Evolutionary conservation across 1,140 invertebrate species (phyloP), one percentile per base, ranked within the genome.

Genomic region (Diachasma alloeum): DNA sequence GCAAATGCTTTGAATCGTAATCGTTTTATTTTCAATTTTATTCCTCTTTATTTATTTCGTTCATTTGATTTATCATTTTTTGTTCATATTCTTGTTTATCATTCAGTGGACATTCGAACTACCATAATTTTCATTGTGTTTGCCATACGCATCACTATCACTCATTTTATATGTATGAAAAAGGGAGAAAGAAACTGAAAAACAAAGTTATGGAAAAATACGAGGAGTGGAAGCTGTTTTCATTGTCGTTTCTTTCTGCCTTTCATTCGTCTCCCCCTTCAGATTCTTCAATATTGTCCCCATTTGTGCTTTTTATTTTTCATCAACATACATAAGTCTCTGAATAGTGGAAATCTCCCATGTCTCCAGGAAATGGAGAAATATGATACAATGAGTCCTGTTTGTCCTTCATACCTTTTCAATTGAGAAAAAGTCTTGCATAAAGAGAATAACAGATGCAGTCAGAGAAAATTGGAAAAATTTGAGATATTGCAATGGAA

Each of bases 1-100:
- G 39, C 26, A n/a, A 37, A 75, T 19, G 74, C 74, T 75, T 75
- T 59, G 48, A 75, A 44, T 75, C 42, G 67, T 75, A 68, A 75
- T 75, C 24, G 69, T 63, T 71, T 67, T 76, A 71, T 44, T 66
- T 71, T 59, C 56, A 63, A n/a, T 72, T n/a, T 75, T 76, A 59
- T 71, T 76, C 31, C 31, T 63, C 5, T 68, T 53, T 37, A 39
- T 70, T 53, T 53, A 39, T 70, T 69, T 42, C 17, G 5, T 68
- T 37, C 15, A 46, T 71, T 44, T 4, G 13, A n/a, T 48, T 70
- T n/a, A 48, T 44, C 26, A 26, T 48, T 71, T 31, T 71, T 44
- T 44, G 22, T 71, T 71, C 9, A 26, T 71, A n/a, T 36, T 67
- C 15, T 36, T 9, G n/a, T 67, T 67, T 39, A 24, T 68, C 24